phyloP scores from a whole-genome alignment of 2,113 vertebrate species.

The Callorhinus ursinus region DNA sequence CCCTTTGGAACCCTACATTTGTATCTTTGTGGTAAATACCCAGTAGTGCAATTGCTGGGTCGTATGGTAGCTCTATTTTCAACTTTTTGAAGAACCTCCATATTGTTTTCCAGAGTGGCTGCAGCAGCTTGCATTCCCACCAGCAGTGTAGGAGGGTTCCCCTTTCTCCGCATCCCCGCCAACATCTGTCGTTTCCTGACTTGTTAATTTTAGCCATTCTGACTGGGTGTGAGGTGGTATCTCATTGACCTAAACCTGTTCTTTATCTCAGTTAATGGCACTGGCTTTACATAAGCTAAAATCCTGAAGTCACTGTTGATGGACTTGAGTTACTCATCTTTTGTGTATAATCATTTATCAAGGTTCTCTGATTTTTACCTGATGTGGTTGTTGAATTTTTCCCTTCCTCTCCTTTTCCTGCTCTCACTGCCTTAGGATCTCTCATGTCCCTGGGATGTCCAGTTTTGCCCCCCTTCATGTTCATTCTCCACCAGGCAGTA shows the following conservation, averaged over 20 bases:
- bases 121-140: too few species aligned
- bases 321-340: not conserved
- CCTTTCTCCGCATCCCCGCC: too few species aligned
- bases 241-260: not conserved
- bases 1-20: too few species aligned
- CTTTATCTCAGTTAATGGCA: not conserved
- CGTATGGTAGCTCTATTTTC: too few species aligned
- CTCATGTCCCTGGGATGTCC: not conserved
- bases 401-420: not conserved
- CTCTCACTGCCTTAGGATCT: not conserved
- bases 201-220: too few species aligned
- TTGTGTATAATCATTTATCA: not conserved
- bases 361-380: not conserved
- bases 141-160: too few species aligned
- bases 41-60: too few species aligned
- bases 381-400: not conserved
- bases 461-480: not conserved
- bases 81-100: too few species aligned
- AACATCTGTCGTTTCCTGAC: too few species aligned
- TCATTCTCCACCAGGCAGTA: not conserved
- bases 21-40: too few species aligned
- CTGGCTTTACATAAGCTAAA: not conserved
- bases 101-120: too few species aligned
- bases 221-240: too few species aligned
- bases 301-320: not conserved